These are phyloP conservation scores for Trachymyrmex cornetzi DNA, from an alignment of 1,140 invertebrate species.

Conservation along the genomic window DNA sequence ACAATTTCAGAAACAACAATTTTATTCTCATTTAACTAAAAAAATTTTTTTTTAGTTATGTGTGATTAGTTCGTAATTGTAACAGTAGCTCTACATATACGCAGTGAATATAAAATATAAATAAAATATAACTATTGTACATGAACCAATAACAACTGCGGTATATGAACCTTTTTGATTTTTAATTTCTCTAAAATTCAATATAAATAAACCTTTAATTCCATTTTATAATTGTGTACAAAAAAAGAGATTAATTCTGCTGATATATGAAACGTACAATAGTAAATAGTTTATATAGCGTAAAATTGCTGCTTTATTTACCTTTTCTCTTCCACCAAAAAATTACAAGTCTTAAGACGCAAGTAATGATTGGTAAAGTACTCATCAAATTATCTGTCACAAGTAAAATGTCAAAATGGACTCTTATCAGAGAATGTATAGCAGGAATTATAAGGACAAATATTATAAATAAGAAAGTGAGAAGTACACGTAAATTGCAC, in stretches of 20 bases:
- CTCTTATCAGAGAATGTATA: neutral
- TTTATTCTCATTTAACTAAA: too few relatives aligned
- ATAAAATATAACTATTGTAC: too few relatives aligned
- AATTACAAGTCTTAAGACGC: neutral
- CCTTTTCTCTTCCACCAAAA: constrained; percentile 40
- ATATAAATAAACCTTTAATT: neutral
- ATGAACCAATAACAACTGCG: too few relatives aligned
- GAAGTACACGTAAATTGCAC: neutral
- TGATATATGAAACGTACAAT: too few relatives aligned
- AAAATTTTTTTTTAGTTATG: too few relatives aligned
- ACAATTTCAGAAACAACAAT: too few relatives aligned
- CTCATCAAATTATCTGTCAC: constrained; percentile 31
- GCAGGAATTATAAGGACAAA: constrained; percentile 18
- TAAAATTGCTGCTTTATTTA: neutral
- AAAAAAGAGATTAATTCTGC: neutral
- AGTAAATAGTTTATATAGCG: too few relatives aligned
- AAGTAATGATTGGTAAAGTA: neutral
- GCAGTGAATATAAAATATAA: too few relatives aligned
- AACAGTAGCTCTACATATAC: too few relatives aligned
- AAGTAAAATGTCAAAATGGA: neutral
- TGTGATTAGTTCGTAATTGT: too few relatives aligned
- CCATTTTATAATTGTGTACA: neutral
- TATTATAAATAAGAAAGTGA: neutral
- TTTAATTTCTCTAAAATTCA: neutral
- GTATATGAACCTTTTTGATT: neutral